Evolutionary conservation across 2,888 invertebrate species (phyloP).

Genomic region (Magallana nippona): DNA sequence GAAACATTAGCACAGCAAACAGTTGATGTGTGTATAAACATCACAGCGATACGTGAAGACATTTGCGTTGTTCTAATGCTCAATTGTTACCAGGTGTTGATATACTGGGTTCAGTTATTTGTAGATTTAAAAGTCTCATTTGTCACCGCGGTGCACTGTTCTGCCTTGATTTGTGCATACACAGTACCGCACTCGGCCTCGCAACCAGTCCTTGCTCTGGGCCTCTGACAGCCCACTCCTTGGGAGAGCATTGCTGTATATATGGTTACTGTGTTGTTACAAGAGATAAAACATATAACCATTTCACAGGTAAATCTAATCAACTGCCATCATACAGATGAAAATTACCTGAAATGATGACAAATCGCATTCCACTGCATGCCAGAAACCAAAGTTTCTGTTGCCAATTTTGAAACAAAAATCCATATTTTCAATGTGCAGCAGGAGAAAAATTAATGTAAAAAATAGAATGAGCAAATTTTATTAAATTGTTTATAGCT

Average conservation of each 20-base stretch:
- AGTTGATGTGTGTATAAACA: neutral
- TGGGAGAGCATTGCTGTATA: neutral
- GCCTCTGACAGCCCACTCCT: neutral
- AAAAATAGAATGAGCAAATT: too few relatives aligned
- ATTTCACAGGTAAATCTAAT: constrained; percentile 23
- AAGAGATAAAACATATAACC: neutral
- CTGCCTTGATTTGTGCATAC: constrained; percentile 10
- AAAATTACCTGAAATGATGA: constrained; percentile 8
- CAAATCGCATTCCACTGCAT: constrained; percentile 15
- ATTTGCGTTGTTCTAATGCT: constrained; percentile 26
- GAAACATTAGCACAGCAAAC: neutral
- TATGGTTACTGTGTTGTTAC: neutral
- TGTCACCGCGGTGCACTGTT: constrained; percentile 1
- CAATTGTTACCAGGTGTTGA: constrained; percentile 4
- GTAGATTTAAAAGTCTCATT: constrained; percentile 24
- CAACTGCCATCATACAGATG: constrained; percentile 12
- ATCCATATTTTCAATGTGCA: neutral
- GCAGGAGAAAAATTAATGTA: too few relatives aligned
- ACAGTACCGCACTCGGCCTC: neutral
- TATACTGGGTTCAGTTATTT: neutral
- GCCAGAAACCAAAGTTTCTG: neutral
- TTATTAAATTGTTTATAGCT: too few relatives aligned
- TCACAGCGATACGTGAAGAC: neutral
- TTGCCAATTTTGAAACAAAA: neutral
- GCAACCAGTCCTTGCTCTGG: neutral